phyloP scores from a whole-genome alignment of 1,140 invertebrate species.

The Dendrolimus kikuchii region DNA sequence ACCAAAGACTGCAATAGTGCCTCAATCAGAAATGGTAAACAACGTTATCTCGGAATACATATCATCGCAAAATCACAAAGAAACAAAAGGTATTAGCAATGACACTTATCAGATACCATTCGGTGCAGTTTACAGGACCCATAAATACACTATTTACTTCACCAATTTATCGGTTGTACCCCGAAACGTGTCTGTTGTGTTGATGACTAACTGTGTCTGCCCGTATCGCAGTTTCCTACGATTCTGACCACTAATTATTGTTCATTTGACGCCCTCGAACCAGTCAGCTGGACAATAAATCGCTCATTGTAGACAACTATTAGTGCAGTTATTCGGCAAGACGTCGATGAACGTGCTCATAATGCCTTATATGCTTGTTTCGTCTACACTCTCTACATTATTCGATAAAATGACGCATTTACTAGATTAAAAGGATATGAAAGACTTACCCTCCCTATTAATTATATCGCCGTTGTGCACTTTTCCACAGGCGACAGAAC shows the following conservation, averaged over 20 bases:
- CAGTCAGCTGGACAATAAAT: constrained; percentile 58
- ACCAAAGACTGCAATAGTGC: constrained; percentile 31
- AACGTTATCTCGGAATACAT: constrained; percentile 51
- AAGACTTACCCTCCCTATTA: constrained; percentile 69
- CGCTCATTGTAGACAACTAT: constrained; percentile 14
- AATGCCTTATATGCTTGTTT: constrained; percentile 25
- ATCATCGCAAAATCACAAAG: constrained; percentile 63
- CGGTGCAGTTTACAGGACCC: constrained; percentile 32
- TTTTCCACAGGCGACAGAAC: constrained; percentile 61
- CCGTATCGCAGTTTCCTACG: constrained; percentile 56
- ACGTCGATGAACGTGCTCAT: constrained; percentile 12
- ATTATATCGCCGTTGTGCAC: constrained; percentile 57
- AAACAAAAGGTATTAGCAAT: constrained; percentile 44
- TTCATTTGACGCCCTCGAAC: constrained; percentile 35
- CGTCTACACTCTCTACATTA: constrained; percentile 42
- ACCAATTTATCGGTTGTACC: constrained; percentile 33
- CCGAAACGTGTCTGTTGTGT: constrained; percentile 44
- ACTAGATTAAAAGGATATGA: constrained; percentile 61
- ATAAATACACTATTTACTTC: constrained; percentile 28
- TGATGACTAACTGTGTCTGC: constrained; percentile 64
- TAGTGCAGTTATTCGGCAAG: constrained; percentile 9
- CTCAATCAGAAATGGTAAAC: constrained; percentile 41
- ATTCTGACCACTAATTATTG: constrained; percentile 35
- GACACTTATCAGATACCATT: constrained; percentile 48
- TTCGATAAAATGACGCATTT: constrained; percentile 70